phyloP scores from a whole-genome alignment of 2,113 vertebrate species.

The Theropithecus gelada region DNA sequence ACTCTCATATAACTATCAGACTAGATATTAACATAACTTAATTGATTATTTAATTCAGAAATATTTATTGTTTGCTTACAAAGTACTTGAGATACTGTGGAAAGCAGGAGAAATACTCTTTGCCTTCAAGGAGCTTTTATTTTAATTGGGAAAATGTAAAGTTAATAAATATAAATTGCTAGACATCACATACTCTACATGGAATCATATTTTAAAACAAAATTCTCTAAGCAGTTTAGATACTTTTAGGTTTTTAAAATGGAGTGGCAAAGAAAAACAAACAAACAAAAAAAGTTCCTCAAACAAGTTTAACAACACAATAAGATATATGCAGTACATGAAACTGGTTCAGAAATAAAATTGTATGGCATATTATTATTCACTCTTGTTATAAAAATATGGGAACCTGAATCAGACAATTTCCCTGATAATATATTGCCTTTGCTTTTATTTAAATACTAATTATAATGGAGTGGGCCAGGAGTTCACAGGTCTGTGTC shows the following conservation, averaged over 20 bases:
- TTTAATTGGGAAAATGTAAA: neutral
- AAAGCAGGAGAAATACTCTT: neutral
- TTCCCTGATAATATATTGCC: neutral
- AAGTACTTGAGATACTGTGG: neutral
- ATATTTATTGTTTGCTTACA: neutral
- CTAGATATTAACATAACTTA: neutral
- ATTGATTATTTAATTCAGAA: neutral
- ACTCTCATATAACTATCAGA: neutral
- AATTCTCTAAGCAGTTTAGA: neutral
- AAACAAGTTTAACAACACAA: neutral
- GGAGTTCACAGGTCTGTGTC: fast-evolving
- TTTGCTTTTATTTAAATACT: neutral
- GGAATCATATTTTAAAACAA: neutral
- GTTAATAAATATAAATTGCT: neutral
- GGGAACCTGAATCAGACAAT: neutral
- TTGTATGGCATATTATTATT: neutral
- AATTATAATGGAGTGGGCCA: neutral
- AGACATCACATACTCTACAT: neutral
- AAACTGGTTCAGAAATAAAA: neutral
- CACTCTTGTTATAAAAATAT: neutral
- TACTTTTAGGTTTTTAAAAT: neutral
- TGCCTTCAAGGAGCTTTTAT: neutral
- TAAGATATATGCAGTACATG: neutral
- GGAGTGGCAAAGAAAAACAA: neutral
- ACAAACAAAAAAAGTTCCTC: neutral